Conservation (phyloP, 2,113 vertebrate species). For the Setophaga coronata region DNA sequence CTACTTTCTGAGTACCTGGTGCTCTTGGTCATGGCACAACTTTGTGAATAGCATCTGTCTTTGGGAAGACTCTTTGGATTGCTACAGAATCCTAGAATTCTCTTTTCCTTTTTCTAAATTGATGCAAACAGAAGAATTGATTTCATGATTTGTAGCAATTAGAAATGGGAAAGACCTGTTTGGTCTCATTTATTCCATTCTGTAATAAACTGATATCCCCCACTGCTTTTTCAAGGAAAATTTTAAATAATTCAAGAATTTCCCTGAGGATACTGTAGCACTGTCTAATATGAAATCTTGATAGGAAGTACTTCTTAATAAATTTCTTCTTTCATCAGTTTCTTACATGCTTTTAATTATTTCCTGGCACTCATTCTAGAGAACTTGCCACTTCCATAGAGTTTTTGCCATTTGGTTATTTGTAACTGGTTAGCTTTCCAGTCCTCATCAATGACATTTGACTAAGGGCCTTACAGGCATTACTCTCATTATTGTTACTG, state of each 20-base stretch:
- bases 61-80: background rate
- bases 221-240: background rate
- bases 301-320: background rate
- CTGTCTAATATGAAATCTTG: background rate
- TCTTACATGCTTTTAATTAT: background rate
- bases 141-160: slow-evolving; percentile 48
- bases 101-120: slow-evolving; percentile 13
- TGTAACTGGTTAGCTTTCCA: background rate
- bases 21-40: background rate
- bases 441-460: background rate
- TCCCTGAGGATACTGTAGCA: background rate
- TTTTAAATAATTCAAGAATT: slow-evolving; percentile 18
- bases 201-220: background rate
- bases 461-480: background rate
- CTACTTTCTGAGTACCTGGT: background rate
- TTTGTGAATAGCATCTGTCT: background rate
- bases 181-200: background rate
- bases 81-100: background rate
- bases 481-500: background rate
- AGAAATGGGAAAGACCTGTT: background rate
- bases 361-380: background rate
- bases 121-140: slow-evolving; percentile 30
- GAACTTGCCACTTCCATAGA: background rate
- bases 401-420: background rate
- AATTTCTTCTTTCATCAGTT: background rate